Conservation (phyloP, 2,113 vertebrate genomes). For the Tricholaema leucomelas region DNA sequence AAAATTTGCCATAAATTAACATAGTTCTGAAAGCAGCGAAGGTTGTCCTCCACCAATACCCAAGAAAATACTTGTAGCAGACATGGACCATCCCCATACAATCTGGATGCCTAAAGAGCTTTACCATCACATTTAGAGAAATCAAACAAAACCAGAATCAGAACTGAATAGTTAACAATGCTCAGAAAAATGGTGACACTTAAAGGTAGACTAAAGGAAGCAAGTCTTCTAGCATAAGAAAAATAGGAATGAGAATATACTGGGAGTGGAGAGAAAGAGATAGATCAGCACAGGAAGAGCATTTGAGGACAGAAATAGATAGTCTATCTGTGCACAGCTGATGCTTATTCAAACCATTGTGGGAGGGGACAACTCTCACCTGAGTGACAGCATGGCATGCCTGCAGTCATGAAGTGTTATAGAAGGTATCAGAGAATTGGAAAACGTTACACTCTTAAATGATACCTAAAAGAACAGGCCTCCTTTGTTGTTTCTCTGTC, state of each 20-base stretch:
- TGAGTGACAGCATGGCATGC: background rate
- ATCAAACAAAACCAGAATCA: background rate
- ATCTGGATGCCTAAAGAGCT: background rate
- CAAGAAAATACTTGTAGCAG: background rate
- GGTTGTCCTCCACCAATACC: background rate
- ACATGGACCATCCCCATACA: background rate
- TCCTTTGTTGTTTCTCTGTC: background rate
- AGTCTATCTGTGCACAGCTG: background rate
- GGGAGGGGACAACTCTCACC: background rate
- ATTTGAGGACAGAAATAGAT: background rate
- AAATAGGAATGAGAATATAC: background rate
- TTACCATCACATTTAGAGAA: background rate
- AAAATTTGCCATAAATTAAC: background rate
- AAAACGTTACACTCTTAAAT: background rate
- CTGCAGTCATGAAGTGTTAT: background rate
- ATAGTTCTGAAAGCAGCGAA: background rate
- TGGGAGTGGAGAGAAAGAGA: background rate
- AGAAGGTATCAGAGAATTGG: background rate
- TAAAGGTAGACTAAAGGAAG: background rate
- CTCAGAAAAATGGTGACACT: background rate
- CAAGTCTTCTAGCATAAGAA: background rate
- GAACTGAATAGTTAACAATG: background rate
- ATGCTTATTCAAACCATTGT: background rate
- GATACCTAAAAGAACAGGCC: background rate
- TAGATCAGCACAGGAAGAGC: background rate